Base-by-base conservation (phyloP, 2,113 vertebrate species). In the Paradoxurus hermaphroditus region DNA sequence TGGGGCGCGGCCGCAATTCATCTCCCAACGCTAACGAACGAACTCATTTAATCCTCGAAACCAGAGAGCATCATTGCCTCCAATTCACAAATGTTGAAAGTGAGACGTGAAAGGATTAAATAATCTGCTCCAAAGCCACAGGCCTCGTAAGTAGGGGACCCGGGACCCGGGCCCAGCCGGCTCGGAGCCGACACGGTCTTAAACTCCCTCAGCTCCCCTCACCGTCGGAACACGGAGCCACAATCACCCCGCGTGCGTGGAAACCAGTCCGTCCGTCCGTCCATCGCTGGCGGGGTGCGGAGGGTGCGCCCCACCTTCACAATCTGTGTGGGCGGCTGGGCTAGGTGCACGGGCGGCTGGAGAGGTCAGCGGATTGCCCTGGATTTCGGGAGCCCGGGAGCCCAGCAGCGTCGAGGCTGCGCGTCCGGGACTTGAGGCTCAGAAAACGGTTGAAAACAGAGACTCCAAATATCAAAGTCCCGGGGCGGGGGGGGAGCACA, bases 211-310 rank as follows among this genome's bases (percentile, higher is more conserved):
- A 5, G 0, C 29, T 39, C 25, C 15, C 44, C 31, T 14, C 7
- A 0, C 14, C 53, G 4, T 46, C 62, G 16, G 6, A 86, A 81
- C 13, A 5, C 10, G 4, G n/a, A 23, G 19, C 36, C 44, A 7
- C 4, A 3, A 19, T 3, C 51, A 27, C 3, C n/a, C 62, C 39
- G 49, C 13, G 0, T 36, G 31, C 46, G 86, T 18, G 5, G 13
- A 8, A 19, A 13, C 0, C 0, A 31, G 29, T 31, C 1, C 5
- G 23, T 0, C 0, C 7, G 5, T 6, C 29, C n/a, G n/a, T n/a
- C 27, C 0, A 0, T 56, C 21, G 4, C 4, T 10, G 16, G 44
- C 1, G 6, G 44, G 36, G 29, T 0, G 2, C 25, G 6, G 75
- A 7, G 34, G 0, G 29, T 12, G 29, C 4, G 0, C 16, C 10